phyloP scores from a whole-genome alignment of 2,113 vertebrate species.

The Deroptyus accipitrinus region DNA sequence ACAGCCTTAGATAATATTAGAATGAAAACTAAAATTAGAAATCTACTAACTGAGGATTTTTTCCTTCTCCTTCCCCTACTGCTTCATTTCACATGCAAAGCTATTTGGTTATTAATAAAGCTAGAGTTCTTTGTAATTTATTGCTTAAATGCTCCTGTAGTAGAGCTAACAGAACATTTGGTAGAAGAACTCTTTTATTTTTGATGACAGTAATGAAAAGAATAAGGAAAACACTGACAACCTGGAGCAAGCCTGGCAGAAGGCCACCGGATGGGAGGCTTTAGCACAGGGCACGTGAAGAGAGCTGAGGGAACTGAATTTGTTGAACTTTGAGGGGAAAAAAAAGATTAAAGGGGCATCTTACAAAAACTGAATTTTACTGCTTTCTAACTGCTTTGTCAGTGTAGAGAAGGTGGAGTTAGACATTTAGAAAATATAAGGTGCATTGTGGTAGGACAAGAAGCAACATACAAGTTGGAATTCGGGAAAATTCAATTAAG shows the following conservation, averaged over 20 bases:
- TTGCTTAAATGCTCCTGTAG: not conserved
- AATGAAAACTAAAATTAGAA: not conserved
- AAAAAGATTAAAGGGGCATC: not conserved
- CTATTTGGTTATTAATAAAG: not conserved
- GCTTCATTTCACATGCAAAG: not conserved
- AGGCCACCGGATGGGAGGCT: not conserved
- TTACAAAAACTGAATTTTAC: not conserved
- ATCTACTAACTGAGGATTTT: not conserved
- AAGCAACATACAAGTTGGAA: not conserved
- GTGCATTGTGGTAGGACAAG: not conserved
- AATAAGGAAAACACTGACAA: not conserved
- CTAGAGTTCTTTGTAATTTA: not conserved
- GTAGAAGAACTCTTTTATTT: not conserved
- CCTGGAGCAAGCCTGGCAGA: not conserved
- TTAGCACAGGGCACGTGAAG: not conserved
- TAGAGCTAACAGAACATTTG: not conserved
- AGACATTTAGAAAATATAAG: not conserved
- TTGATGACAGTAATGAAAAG: not conserved
- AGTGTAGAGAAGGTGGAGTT: not conserved
- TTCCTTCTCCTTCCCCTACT: not conserved
- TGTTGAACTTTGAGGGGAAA: not conserved
- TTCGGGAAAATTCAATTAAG: not conserved
- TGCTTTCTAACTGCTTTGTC: not conserved
- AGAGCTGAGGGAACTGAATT: not conserved
- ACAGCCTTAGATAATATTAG: not conserved